phyloP scores from a whole-genome alignment of 2,888 invertebrate species.

The Eupithecia dodoneata region DNA sequence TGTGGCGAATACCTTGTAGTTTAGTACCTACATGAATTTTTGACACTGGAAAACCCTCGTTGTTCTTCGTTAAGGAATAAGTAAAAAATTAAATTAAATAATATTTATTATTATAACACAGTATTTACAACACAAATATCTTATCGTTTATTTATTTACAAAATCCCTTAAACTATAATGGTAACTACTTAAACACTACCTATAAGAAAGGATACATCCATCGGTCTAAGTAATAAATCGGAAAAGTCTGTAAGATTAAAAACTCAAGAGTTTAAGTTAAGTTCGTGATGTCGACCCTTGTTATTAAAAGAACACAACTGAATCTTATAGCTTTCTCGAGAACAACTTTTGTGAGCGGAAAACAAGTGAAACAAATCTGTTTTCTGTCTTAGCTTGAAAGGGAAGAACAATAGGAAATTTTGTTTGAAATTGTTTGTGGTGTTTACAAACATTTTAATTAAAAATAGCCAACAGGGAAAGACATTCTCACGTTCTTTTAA shows the following conservation, averaged over 20 bases:
- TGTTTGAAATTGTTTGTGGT: conserved; percentile 11
- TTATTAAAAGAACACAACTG: conserved; percentile 7
- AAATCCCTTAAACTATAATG: conserved; percentile 16
- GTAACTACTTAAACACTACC: conserved; percentile 16
- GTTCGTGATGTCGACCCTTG: conserved; percentile 1
- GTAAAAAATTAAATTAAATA: conserved; percentile 50
- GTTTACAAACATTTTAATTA: conserved; percentile 26
- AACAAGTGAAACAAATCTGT: conserved; percentile 17
- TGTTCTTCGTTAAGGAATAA: conserved; percentile 1
- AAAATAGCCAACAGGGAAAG: conserved; percentile 18
- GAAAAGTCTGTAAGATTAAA: background rate
- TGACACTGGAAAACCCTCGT: background rate
- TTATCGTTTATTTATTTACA: conserved; percentile 32
- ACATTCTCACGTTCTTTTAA: background rate
- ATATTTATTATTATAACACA: conserved; percentile 47
- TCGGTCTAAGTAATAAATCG: background rate
- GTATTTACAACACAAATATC: conserved; percentile 43
- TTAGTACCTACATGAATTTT: too few relatives aligned
- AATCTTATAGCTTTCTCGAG: conserved; percentile 9
- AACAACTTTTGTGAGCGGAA: background rate
- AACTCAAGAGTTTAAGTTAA: conserved; percentile 6
- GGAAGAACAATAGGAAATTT: conserved; percentile 16
- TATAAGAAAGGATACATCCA: background rate
- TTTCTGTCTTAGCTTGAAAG: conserved; percentile 18
- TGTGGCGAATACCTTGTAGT: too few relatives aligned